phyloP scores from a whole-genome alignment of 2,888 invertebrate species.

The Spisula subtruncata region DNA sequence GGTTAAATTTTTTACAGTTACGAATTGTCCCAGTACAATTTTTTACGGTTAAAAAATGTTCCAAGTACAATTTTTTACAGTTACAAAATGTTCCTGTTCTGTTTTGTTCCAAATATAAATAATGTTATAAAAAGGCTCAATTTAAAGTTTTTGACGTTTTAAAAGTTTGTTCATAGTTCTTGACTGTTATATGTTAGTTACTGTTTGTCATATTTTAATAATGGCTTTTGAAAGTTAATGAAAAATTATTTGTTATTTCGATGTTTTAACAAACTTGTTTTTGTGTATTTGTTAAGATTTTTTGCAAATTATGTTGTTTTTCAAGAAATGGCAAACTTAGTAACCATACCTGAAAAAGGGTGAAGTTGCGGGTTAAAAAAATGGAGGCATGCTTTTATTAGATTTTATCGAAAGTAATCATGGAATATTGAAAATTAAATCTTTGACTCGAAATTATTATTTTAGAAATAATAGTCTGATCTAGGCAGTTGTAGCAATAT shows the following conservation, averaged over 20 bases:
- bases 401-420: not conserved
- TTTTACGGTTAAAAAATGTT: not conserved
- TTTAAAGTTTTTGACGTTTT: not conserved
- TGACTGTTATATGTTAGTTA: not conserved
- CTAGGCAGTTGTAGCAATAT: not conserved
- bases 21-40: not conserved
- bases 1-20: not conserved
- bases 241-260: not conserved
- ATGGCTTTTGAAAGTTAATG: slow-evolving; percentile 16
- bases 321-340: not conserved
- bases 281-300: slow-evolving; percentile 12
- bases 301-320: not conserved
- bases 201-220: slow-evolving; percentile 22
- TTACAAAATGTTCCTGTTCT: not conserved
- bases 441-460: not conserved
- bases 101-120: not conserved
- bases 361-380: not conserved
- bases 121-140: slow-evolving; percentile 20
- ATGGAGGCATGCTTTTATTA: not conserved
- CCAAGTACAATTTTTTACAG: not conserved
- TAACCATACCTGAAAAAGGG: not conserved
- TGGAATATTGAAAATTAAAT: not conserved
- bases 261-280: slow-evolving; percentile 16
- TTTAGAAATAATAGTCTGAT: not conserved
- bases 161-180: not conserved